phyloP scores from a whole-genome alignment of 1,140 invertebrate species.

The Dreissena polymorpha region DNA sequence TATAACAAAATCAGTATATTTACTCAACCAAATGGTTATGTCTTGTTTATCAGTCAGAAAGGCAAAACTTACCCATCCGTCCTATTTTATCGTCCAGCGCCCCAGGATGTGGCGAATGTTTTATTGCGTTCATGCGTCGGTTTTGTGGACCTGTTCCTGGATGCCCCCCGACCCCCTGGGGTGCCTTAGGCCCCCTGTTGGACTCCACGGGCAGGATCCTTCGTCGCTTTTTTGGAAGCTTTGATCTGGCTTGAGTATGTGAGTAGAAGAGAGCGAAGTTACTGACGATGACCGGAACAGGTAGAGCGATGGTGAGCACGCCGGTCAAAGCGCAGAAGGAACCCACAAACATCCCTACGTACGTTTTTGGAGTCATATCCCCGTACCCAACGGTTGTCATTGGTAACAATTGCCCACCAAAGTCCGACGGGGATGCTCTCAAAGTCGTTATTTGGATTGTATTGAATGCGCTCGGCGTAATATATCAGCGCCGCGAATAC shows the following conservation, averaged over 20 bases:
- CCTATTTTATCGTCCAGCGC: conserved; percentile 75
- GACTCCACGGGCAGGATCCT: conserved; percentile 96
- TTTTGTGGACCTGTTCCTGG: conserved; percentile 72
- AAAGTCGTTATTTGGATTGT: conserved; percentile 68
- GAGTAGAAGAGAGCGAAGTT: conserved; percentile 77
- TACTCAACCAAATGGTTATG: too few species aligned
- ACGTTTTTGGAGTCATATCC: conserved; percentile 73
- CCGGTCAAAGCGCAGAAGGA: conserved; percentile 71
- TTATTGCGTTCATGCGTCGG: conserved; percentile 82
- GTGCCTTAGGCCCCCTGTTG: conserved; percentile 70
- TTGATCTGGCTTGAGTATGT: conserved; percentile 91
- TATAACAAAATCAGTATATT: too few species aligned
- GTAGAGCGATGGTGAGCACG: conserved; percentile 73
- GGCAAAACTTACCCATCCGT: conserved; percentile 73
- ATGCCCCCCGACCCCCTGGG: conserved; percentile 61
- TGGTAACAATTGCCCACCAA: conserved; percentile 83
- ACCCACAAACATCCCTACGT: conserved; percentile 82
- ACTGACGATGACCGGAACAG: conserved; percentile 77
- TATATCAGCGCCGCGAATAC: conserved; percentile 98
- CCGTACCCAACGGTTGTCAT: conserved; percentile 82
- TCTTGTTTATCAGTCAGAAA: background rate
- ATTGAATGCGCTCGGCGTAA: conserved; percentile 91
- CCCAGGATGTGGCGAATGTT: conserved; percentile 78
- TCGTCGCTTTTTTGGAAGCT: conserved; percentile 91
- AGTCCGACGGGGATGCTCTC: conserved; percentile 79